Evolutionary conservation across 2,888 invertebrate genomes (phyloP), one percentile per base, ranked within the genome.

Genomic region (Gymnosoma rotundatum): DNA sequence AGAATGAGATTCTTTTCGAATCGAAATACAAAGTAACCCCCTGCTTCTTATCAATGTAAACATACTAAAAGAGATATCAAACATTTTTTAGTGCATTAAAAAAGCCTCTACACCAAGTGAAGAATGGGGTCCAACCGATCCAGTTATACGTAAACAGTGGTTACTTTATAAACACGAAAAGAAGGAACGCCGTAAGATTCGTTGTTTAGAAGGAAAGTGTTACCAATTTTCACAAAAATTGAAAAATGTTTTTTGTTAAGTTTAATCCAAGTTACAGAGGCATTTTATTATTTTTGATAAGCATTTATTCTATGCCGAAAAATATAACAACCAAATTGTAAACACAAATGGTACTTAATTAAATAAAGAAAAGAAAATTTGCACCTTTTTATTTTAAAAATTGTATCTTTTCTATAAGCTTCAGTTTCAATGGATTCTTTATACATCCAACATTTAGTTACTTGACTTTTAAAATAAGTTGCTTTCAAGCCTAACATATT

Each of bases 41-140:
- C 5, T 8, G 6, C 21, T 21, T 60, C n/a, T 6, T 20, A 58
- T 52, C 38, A 38, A 36, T 16, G 14, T 50, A 36, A 69, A 20
- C 9, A 21, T 10, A 16, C 1, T 25, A 5, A 21, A 9, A 48
- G 0, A 21, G 9, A 21, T 5, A 50, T 32, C 7, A 32, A 48
- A 3, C n/a, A 5, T 52, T 54, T 42, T 54, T 73, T 10, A 87
- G 88, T 48, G 78, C 18, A 48, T 87, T 25, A 76, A 75, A 74
- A 82, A 80, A 14, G 83, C 85, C 14, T 83, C 75, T 7, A 48
- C n/a, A 4, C 78, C 87, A 12, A 86, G 73, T 70, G 63, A 83
- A 0, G 83, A 86, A 52, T 88, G 88, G 88, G 88, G 88, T 20
- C 88, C 88, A 32, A 83, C 69, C n/a, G 86, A 87, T 67, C 83